Evolutionary conservation across 2,797 vertebrate species (phyloP).

Genomic region (Parauchenoglanis punctatus): DNA sequence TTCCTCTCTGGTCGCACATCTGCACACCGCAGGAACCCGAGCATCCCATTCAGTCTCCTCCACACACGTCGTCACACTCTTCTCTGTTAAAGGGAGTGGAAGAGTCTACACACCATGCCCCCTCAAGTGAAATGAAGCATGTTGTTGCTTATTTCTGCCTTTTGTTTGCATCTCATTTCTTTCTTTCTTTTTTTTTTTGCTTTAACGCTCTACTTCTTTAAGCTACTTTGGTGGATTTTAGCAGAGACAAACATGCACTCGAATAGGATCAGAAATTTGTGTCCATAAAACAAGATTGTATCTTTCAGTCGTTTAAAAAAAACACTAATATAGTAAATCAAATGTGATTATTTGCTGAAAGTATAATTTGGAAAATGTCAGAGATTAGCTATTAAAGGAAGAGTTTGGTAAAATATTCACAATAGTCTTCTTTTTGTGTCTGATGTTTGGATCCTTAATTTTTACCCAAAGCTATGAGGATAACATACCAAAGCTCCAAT

Average conservation of each 20-base stretch:
- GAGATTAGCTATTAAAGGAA: background rate
- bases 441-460: background rate
- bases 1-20: background rate
- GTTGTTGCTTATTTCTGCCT: background rate
- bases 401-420: background rate
- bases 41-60: background rate
- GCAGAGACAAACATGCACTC: background rate
- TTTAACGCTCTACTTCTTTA: background rate
- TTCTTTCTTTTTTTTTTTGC: background rate
- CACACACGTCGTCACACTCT: background rate
- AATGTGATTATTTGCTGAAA: background rate
- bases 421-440: no score
- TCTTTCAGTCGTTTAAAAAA: background rate
- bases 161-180: background rate
- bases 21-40: background rate
- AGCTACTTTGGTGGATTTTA: background rate
- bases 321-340: background rate
- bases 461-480: no score
- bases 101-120: background rate
- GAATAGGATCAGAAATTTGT: background rate
- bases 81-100: background rate
- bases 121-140: background rate
- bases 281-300: background rate
- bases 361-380: background rate
- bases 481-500: background rate